Percentiles rank a stretch among this genome's conserved stretches.
phyloP scores from a whole-genome alignment of 2,797 vertebrate genomes.

The Loriculus beryllinus region DNA sequence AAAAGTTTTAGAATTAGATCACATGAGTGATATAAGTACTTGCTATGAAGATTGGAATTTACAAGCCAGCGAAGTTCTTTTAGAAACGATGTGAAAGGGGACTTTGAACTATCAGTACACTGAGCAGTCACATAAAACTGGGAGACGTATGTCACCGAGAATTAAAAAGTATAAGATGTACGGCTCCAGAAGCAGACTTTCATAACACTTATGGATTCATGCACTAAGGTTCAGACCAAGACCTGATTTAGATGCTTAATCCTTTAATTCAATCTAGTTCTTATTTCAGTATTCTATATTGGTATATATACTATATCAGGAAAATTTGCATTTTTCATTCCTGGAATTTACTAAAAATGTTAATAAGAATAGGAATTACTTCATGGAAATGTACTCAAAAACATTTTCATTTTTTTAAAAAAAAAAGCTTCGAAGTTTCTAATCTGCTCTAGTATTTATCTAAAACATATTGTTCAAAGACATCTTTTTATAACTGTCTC shows the following conservation, averaged over 20 bases:
- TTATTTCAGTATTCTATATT: neutral
- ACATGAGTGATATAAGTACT: neutral
- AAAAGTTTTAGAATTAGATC: neutral
- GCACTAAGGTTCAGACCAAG: neutral
- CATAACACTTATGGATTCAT: neutral
- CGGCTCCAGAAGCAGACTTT: neutral
- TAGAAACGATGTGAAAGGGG: neutral
- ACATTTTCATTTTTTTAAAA: neutral
- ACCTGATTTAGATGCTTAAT: neutral
- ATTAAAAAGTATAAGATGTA: neutral
- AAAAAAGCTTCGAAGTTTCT: neutral
- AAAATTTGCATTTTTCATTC: neutral
- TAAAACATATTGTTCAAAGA: neutral
- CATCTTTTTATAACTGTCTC: neutral
- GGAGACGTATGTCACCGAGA: neutral
- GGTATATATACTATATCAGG: neutral
- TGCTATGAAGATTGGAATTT: neutral
- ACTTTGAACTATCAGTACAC: neutral
- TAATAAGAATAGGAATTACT: neutral
- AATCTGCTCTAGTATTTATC: neutral
- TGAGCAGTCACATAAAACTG: neutral
- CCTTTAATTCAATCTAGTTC: neutral
- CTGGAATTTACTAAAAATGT: neutral
- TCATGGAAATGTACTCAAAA: neutral
- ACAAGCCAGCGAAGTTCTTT: neutral